Conservation (phyloP, 2,888 invertebrate species). For the Parelbella ahira region DNA sequence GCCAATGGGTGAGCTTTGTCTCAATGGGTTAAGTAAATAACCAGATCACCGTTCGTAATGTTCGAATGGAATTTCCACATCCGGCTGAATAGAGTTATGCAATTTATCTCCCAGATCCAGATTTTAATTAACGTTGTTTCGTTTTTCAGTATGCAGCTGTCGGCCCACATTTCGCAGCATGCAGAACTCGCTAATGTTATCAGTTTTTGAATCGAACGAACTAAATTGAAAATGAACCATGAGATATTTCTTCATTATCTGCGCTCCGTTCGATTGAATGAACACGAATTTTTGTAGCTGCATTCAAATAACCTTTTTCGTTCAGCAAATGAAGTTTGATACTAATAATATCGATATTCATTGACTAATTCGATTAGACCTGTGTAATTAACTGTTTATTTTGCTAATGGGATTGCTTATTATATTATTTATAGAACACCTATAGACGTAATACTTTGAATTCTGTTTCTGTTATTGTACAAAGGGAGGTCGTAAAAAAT, state of each 20-base stretch:
- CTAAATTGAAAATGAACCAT: constrained; percentile 19
- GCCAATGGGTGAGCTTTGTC: constrained; percentile 49
- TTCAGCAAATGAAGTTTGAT: too few relatives aligned
- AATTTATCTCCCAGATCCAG: constrained; percentile 52
- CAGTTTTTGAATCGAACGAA: constrained; percentile 5
- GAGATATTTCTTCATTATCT: constrained; percentile 4
- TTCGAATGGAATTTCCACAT: constrained; percentile 52
- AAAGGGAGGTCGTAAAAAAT: too few relatives aligned
- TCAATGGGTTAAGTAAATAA: constrained; percentile 72
- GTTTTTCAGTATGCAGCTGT: too few relatives aligned
- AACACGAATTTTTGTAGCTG: not conserved
- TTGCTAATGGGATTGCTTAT: too few relatives aligned
- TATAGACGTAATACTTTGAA: too few relatives aligned
- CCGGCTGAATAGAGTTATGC: constrained; percentile 53
- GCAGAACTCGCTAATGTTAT: constrained; percentile 6
- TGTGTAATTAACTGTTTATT: too few relatives aligned
- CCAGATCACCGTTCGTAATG: constrained; percentile 55
- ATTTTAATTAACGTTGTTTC: constrained; percentile 58
- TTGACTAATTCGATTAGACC: too few relatives aligned
- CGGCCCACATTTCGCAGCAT: constrained; percentile 28
- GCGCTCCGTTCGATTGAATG: not conserved
- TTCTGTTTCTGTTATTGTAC: too few relatives aligned
- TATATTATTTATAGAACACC: too few relatives aligned
- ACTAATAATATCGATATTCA: too few relatives aligned
- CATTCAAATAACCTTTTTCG: too few relatives aligned